These are phyloP conservation scores for Escarpia spicata DNA, from an alignment of 2,888 invertebrate species.

Conservation along the genomic window DNA sequence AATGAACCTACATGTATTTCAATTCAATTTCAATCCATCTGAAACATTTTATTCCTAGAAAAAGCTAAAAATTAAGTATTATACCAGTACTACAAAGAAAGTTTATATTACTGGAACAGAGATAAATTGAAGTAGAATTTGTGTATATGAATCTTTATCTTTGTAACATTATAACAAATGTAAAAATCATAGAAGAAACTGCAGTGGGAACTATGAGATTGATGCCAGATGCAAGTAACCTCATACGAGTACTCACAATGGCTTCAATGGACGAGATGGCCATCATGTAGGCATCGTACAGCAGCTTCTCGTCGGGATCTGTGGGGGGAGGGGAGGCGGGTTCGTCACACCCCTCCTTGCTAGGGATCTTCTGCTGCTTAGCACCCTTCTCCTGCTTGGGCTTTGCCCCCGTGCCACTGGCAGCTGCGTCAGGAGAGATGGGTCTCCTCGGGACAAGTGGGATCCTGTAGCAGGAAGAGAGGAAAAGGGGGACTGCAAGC, in stretches of 20 bases:
- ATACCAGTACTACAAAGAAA: no score
- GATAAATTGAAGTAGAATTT: no score
- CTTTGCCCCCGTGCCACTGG: constrained; percentile 47
- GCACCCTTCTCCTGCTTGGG: constrained; percentile 47
- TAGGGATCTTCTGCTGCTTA: constrained; percentile 44
- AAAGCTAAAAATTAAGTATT: no score
- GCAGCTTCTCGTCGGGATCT: constrained; percentile 60
- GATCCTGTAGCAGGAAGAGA: constrained; percentile 48
- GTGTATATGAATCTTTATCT: no score
- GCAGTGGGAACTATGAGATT: not conserved
- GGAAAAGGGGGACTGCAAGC: not conserved
- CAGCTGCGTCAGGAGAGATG: constrained; percentile 56
- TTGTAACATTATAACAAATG: no score
- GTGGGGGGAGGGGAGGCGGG: constrained; percentile 49
- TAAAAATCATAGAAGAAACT: constrained; percentile 7
- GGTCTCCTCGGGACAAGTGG: constrained; percentile 61
- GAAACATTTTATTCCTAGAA: no score
- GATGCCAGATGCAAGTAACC: not conserved
- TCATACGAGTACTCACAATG: constrained; percentile 53
- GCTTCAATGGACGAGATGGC: constrained; percentile 50
- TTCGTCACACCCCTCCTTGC: constrained; percentile 51
- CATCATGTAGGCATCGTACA: constrained; percentile 55
- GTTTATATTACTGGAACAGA: no score
- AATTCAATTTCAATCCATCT: no score
- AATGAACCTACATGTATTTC: no score